Percentiles rank a stretch among this genome's conserved stretches.
These are phyloP conservation scores for Cnemophilus loriae DNA, from an alignment of 2,113 vertebrate species.

Conservation along the genomic window DNA sequence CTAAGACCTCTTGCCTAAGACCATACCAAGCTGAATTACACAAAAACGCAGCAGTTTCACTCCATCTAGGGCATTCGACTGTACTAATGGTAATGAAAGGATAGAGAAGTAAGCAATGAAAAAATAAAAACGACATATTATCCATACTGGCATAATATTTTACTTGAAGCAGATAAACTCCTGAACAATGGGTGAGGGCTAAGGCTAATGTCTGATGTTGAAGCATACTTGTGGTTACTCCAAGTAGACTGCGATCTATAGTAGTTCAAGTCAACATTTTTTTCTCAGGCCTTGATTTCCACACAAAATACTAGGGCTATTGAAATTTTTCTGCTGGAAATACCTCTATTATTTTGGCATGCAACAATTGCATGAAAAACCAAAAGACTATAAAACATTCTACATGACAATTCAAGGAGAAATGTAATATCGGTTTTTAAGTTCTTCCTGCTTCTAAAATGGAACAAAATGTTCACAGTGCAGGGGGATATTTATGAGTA, in stretches of 20 bases:
- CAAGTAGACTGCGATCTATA: background rate
- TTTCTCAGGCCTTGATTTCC: background rate
- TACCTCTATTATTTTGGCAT: background rate
- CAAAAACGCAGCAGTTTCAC: background rate
- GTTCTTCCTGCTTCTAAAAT: background rate
- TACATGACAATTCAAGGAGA: background rate
- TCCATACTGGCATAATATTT: background rate
- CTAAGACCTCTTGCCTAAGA: background rate
- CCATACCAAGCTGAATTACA: background rate
- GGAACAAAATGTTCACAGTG: background rate
- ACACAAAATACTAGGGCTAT: background rate
- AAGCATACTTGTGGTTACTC: background rate
- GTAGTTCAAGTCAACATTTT: background rate
- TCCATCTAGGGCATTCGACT: background rate
- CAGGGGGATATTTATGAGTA: background rate
- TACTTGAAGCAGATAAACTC: background rate
- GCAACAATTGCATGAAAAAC: background rate
- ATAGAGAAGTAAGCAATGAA: background rate
- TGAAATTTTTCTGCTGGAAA: background rate
- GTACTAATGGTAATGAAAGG: background rate
- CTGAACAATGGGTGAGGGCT: rapidly evolving
- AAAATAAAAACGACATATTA: background rate
- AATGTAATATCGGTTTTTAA: background rate
- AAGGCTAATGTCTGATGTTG: background rate
- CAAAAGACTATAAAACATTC: background rate